Percentiles rank a stretch among this genome's conserved stretches.
Evolutionary conservation across 2,888 invertebrate genomes (phyloP).

Genomic region (Crematogaster levior): DNA sequence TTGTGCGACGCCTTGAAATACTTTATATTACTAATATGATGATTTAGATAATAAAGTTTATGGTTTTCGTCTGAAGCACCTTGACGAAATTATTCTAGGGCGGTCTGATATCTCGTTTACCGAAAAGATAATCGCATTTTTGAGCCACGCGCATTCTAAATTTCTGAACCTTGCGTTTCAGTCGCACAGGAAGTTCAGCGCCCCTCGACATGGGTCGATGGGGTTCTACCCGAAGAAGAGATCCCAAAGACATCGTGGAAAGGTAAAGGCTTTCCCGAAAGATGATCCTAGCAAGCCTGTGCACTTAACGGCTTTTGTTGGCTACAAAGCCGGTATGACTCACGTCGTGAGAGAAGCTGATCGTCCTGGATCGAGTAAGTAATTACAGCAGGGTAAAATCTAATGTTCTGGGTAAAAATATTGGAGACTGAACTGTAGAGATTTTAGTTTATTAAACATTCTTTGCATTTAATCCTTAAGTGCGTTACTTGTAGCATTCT

Average conservation of each 20-base stretch:
- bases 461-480: slow-evolving; percentile 19
- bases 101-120: slow-evolving; percentile 88
- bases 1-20: background rate
- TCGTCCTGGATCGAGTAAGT: slow-evolving; percentile 99
- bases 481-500: no score
- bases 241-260: slow-evolving; percentile 98
- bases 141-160: background rate
- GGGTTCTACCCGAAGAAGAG: slow-evolving; percentile 99
- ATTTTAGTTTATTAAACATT: background rate
- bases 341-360: slow-evolving; percentile 99
- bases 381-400: background rate
- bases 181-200: slow-evolving; percentile 99
- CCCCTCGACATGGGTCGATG: slow-evolving; percentile 99
- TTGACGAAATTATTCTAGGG: slow-evolving; percentile 91
- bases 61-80: slow-evolving; percentile 90
- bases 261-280: slow-evolving; percentile 99
- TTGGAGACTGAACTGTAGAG: background rate
- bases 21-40: slow-evolving; percentile 85
- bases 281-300: slow-evolving; percentile 98
- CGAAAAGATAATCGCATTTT: background rate
- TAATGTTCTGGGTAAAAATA: background rate
- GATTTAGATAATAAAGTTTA: slow-evolving; percentile 89
- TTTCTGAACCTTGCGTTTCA: slow-evolving; percentile 84
- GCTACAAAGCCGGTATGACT: slow-evolving; percentile 99
- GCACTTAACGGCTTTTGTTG: slow-evolving; percentile 98